A percentile compares a stretch with the other conserved stretches of the same genome.
These are phyloP conservation scores for Hemicordylus capensis DNA, from an alignment of 2,113 vertebrate genomes.

Conservation along the genomic window DNA sequence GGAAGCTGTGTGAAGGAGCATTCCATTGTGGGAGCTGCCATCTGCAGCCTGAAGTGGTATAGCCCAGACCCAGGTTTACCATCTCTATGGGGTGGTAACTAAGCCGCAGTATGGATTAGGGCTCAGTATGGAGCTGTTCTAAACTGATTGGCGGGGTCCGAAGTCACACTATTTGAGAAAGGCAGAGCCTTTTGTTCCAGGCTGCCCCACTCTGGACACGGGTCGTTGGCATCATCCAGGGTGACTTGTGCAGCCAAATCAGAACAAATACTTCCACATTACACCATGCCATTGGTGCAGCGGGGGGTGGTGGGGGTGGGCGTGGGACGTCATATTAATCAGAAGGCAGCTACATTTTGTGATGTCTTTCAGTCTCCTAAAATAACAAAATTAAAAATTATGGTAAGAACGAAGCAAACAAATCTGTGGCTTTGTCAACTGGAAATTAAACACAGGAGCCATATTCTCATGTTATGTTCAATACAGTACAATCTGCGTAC, in stretches of 20 bases:
- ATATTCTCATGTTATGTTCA: too few species aligned
- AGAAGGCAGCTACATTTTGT: not conserved
- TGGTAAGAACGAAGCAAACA: not conserved
- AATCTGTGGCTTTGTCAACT: not conserved
- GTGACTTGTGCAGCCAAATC: not conserved
- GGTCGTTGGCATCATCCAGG: not conserved
- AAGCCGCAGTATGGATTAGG: not conserved
- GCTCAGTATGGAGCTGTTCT: not conserved
- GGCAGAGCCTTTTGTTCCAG: not conserved
- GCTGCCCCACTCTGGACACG: not conserved
- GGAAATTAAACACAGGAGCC: not conserved
- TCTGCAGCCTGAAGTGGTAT: not conserved
- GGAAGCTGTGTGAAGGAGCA: not conserved
- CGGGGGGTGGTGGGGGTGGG: not conserved
- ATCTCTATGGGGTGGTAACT: too few species aligned
- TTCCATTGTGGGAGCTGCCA: not conserved
- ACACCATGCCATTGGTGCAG: too few species aligned
- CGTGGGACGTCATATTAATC: not conserved
- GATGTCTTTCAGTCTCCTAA: not conserved
- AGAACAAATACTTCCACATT: not conserved
- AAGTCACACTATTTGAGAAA: not conserved
- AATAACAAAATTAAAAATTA: not conserved
- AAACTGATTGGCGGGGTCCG: not conserved
- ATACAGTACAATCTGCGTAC: too few species aligned
- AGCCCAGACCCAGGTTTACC: not conserved